Percentiles rank a stretch among this genome's conserved stretches.
These are phyloP conservation scores for Bombycilla garrulus DNA, from an alignment of 2,113 vertebrate species.

Conservation along the genomic window DNA sequence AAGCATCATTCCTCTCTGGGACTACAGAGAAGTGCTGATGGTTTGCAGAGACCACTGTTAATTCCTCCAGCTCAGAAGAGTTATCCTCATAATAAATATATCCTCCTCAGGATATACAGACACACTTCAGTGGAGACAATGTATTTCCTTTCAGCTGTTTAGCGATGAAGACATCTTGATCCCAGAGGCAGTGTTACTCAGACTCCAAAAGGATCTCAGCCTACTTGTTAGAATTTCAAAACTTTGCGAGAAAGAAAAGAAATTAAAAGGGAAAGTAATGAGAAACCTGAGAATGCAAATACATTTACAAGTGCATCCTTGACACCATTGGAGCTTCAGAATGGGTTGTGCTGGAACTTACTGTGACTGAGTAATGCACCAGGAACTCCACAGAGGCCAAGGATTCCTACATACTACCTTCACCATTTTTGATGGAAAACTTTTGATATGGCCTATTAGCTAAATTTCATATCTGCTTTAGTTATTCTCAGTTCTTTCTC, in stretches of 20 bases:
- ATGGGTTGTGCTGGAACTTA: not conserved
- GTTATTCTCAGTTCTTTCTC: not conserved
- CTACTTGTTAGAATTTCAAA: not conserved
- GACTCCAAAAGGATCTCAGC: not conserved
- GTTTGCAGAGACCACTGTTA: not conserved
- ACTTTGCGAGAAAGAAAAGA: not conserved
- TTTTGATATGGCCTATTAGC: not conserved
- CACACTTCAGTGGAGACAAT: not conserved
- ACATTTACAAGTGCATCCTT: not conserved
- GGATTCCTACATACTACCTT: not conserved
- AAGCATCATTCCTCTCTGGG: not conserved
- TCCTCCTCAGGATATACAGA: not conserved
- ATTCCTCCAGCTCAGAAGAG: not conserved
- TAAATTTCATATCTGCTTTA: not conserved
- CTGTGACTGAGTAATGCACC: not conserved
- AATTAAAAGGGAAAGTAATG: not conserved
- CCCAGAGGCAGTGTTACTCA: not conserved
- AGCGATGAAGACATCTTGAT: not conserved
- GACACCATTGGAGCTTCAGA: not conserved
- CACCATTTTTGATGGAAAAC: not conserved
- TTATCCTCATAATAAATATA: not conserved
- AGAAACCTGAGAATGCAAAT: not conserved
- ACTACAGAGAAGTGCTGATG: not conserved
- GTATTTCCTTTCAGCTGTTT: not conserved
- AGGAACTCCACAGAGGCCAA: not conserved